Evolutionary conservation across 2,113 vertebrate species (phyloP).

Genomic region (Ceuthmochares aereus): DNA sequence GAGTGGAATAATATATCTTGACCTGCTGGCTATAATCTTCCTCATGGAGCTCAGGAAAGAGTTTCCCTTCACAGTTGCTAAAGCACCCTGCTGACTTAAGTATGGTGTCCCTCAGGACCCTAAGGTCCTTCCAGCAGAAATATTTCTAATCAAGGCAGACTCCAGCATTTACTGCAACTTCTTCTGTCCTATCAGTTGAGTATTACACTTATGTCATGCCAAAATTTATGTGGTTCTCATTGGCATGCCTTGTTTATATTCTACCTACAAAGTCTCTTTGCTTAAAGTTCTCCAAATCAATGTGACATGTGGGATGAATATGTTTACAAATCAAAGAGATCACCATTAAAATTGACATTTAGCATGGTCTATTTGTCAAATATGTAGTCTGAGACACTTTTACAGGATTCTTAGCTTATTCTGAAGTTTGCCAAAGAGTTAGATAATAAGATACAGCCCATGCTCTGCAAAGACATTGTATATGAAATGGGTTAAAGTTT

Average conservation of each 20-base stretch:
- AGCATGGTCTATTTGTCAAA: background rate
- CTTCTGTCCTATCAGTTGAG: background rate
- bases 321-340: background rate
- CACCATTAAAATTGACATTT: fast-evolving
- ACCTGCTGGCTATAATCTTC: background rate
- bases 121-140: background rate
- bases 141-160: fast-evolving
- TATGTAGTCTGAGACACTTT: background rate
- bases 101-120: background rate
- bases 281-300: background rate
- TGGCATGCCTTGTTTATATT: background rate
- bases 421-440: background rate
- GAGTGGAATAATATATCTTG: background rate
- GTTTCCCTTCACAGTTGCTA: background rate
- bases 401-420: background rate
- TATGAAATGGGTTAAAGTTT: background rate
- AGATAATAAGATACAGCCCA: background rate
- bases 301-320: background rate
- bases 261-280: background rate
- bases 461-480: background rate
- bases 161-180: fast-evolving
- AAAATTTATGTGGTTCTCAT: background rate
- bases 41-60: background rate
- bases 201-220: background rate
- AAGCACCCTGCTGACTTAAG: background rate